Conservation (phyloP, 2,797 vertebrate genomes). For the Todus mexicanus region DNA sequence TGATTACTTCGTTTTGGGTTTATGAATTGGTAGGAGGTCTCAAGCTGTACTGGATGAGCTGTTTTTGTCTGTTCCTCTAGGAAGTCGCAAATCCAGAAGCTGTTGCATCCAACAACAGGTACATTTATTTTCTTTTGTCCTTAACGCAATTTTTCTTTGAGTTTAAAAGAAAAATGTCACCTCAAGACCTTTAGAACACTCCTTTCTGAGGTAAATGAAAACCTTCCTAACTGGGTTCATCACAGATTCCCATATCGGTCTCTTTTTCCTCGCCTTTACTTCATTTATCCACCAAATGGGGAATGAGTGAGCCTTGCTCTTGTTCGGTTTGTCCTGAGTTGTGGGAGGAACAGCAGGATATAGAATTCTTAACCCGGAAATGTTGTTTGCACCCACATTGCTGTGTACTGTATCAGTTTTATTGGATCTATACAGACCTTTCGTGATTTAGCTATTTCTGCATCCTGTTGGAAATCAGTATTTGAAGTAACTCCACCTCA, state of each 20-base stretch:
- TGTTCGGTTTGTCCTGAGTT: not conserved
- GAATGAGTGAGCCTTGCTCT: not conserved
- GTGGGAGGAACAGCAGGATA: not conserved
- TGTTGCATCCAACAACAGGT: not conserved
- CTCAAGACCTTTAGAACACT: not conserved
- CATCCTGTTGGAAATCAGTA: not conserved
- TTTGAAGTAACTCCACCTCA: not conserved
- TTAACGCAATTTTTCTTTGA: not conserved
- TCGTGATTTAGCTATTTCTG: not conserved
- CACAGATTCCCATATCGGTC: not conserved
- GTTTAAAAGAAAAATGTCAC: not conserved
- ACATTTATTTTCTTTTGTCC: not conserved
- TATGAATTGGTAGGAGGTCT: not conserved
- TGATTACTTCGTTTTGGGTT: not conserved
- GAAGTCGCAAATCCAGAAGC: not conserved
- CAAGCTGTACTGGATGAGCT: not conserved
- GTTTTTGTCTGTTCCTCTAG: not conserved
- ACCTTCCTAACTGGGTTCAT: fast-evolving
- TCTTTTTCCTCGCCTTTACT: not conserved
- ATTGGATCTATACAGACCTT: not conserved
- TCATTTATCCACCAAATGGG: not conserved
- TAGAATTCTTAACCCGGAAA: not conserved
- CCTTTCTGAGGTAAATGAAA: not conserved
- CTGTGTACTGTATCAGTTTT: not conserved
- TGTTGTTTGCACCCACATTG: not conserved